phyloP scores from a whole-genome alignment of 2,113 vertebrate genomes.

The Notarius lentiginosus region DNA sequence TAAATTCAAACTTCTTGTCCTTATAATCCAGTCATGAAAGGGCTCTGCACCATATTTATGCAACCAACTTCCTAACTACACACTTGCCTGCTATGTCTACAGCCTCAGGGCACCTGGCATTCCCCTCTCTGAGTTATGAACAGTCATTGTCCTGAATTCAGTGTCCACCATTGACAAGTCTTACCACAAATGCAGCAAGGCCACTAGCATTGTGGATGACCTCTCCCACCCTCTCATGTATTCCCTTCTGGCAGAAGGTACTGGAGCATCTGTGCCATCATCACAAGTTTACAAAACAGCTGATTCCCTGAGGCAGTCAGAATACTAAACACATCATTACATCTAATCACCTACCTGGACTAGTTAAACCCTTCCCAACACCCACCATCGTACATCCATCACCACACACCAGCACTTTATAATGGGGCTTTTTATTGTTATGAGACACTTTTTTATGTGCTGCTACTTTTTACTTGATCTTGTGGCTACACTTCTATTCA shows the following conservation, averaged over 20 bases:
- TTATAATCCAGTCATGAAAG: background rate
- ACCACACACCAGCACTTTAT: background rate
- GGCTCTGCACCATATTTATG: background rate
- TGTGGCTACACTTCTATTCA: background rate
- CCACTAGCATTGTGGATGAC: background rate
- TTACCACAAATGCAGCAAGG: background rate
- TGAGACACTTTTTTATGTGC: background rate
- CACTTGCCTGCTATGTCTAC: background rate
- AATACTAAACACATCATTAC: background rate
- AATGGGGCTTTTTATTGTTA: background rate
- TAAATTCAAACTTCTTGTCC: background rate
- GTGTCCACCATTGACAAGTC: background rate
- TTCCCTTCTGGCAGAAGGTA: background rate
- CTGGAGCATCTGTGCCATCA: background rate
- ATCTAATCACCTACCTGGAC: background rate
- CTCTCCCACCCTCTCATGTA: background rate
- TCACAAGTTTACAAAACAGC: background rate
- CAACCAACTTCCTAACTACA: background rate
- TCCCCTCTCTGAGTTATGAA: background rate
- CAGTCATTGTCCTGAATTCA: background rate
- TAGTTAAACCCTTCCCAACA: background rate
- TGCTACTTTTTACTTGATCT: background rate
- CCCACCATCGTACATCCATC: background rate
- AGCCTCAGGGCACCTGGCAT: background rate
- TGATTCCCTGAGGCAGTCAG: background rate